Conservation (phyloP, 2,113 vertebrate species). For the Myotis lucifugus region DNA sequence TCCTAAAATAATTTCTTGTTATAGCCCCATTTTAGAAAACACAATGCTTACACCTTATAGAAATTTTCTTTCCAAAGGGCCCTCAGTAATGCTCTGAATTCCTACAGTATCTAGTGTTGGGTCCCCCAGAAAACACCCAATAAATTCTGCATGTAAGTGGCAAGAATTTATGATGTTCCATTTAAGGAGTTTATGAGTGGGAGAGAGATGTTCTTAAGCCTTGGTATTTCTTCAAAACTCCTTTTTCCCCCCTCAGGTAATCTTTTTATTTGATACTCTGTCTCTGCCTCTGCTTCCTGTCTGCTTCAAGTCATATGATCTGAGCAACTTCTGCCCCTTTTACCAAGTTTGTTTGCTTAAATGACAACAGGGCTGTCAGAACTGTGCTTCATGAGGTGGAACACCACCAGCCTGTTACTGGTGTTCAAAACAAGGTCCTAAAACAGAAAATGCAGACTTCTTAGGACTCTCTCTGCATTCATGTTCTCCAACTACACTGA, state of each 20-base stretch:
- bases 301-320: background rate
- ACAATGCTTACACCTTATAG: constrained; percentile 11
- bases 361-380: background rate
- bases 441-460: constrained; percentile 1
- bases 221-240: background rate
- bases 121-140: background rate
- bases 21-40: constrained; percentile 13
- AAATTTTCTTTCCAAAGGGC: constrained; percentile 36
- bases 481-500: background rate
- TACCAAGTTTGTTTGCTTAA: background rate
- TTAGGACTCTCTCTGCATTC: background rate
- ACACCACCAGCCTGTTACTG: background rate
- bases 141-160: constrained; percentile 15
- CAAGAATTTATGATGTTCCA: constrained; percentile 15
- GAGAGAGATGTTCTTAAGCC: background rate
- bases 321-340: background rate
- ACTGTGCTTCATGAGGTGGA: background rate
- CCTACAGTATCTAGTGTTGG: background rate
- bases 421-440: constrained; percentile 41
- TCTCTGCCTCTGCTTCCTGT: constrained; percentile 40
- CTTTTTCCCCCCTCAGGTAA: constrained; percentile 11
- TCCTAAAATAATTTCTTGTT: constrained; percentile 54
- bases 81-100: background rate
- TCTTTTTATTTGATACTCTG: constrained; percentile 29
- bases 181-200: background rate